Evolutionary conservation across 2,113 vertebrate genomes (phyloP), one percentile per base, ranked within the genome.

Genomic region (Alexandromys fortis): DNA sequence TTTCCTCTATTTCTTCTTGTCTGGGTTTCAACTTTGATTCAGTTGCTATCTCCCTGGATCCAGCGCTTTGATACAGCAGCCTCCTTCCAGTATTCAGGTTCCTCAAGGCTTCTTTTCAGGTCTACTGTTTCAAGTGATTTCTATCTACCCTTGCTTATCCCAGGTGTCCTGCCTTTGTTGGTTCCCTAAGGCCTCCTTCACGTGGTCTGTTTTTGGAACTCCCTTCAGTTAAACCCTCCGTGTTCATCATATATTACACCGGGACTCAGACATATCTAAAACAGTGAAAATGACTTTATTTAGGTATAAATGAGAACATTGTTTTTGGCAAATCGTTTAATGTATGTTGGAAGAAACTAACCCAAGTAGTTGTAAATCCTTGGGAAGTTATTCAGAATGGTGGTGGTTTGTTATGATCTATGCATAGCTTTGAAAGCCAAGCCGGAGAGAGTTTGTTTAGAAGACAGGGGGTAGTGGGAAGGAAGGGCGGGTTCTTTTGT

Each of bases 401-500:
- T 55, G 17, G 12, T 55, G 26, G 21, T 68, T 86, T 73, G 81
- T 89, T 33, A 35, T 73, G n/a, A 82, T 22, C 8, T n/a, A 28
- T 89, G 87, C 22, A 11, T 16, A 76, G 61, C 33, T 96, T 92
- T 89, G 65, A 89, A 91, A 63, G 7, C 61, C 73, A 91, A 63
- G 7, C 61, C 73, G 45, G 52, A 38, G 49, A 87, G 61, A 45
- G 33, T 83, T 96, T 83, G 47, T 73, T 95, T 92, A 96, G 90
- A 86, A 55, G 81, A 49, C 58, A 72, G 11, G 3, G 73, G 47
- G 33, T 42, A 45, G 58, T 91, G 70, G 86, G 77, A 95, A 92
- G 79, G 72, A 96, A 96, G 86, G 83, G 78, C 81, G 86, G 78
- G 68, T 73, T 63, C 49, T 94, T 76, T 96, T 96, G 63, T 94